A percentile compares a stretch with the other conserved stretches of the same genome.
These are phyloP conservation scores for Sarcophaga subvicina DNA, from an alignment of 2,888 invertebrate species.

Conservation along the genomic window DNA sequence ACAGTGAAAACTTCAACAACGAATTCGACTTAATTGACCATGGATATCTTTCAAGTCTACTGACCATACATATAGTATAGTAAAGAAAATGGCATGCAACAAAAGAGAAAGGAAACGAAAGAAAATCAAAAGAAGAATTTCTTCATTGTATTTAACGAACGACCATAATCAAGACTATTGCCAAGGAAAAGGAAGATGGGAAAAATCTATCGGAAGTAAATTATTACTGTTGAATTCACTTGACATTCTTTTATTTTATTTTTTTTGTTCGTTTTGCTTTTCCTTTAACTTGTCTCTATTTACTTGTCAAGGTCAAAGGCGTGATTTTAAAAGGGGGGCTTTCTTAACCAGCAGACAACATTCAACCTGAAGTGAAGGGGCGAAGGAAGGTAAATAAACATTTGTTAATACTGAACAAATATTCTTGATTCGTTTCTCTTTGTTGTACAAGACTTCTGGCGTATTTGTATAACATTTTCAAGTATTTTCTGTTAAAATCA, in stretches of 20 bases:
- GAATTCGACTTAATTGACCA: too few relatives aligned
- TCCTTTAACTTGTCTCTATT: neutral
- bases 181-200: neutral
- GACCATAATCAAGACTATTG: conserved; percentile 43
- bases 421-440: neutral
- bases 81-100: neutral
- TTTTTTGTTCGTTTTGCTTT: neutral
- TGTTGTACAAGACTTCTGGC: neutral
- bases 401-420: conserved; percentile 42
- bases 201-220: conserved; percentile 62
- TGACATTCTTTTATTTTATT: conserved; percentile 19
- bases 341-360: conserved; percentile 20
- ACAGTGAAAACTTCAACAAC: too few relatives aligned
- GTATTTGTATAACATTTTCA: conserved; percentile 9
- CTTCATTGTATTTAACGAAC: conserved; percentile 37
- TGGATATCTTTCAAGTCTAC: neutral
- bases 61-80: neutral
- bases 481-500: conserved; percentile 31
- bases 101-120: neutral
- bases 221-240: conserved; percentile 44
- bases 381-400: conserved; percentile 21
- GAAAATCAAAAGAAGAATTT: conserved; percentile 26
- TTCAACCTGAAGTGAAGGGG: conserved; percentile 6
- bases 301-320: conserved; percentile 38
- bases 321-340: conserved; percentile 15